Evolutionary conservation across 2,888 invertebrate species (phyloP).

Genomic region (Lampropteryx suffumata): DNA sequence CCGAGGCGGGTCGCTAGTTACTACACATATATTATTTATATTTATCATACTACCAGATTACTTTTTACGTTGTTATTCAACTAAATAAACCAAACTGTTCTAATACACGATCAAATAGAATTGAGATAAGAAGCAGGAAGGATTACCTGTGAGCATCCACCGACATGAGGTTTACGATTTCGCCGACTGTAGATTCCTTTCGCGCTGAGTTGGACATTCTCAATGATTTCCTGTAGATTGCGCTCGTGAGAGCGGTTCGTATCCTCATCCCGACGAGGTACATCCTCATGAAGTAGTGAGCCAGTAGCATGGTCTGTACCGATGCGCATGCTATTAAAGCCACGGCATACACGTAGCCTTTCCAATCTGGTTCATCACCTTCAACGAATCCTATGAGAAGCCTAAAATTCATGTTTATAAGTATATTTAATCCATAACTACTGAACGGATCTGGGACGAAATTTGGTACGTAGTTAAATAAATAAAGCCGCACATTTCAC

Average conservation of each 20-base stretch:
- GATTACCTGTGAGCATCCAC: slow-evolving; percentile 91
- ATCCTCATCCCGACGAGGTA: slow-evolving; percentile 95
- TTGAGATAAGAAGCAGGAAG: slow-evolving; percentile 7
- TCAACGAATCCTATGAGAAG: slow-evolving; percentile 88
- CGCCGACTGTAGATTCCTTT: slow-evolving; percentile 93
- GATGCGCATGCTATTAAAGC: slow-evolving; percentile 89
- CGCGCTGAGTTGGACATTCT: slow-evolving; percentile 90
- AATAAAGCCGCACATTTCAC: too few species aligned
- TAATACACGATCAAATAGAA: slow-evolving; percentile 3
- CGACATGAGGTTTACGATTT: slow-evolving; percentile 96
- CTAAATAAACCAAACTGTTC: not conserved
- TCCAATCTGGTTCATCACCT: slow-evolving; percentile 87
- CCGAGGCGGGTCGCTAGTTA: too few species aligned
- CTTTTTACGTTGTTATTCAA: not conserved
- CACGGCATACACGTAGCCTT: slow-evolving; percentile 92
- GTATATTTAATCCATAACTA: too few species aligned
- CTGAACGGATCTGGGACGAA: too few species aligned
- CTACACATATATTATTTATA: too few species aligned
- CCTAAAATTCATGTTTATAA: slow-evolving; percentile 57
- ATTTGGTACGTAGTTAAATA: too few species aligned
- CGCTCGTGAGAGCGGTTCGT: slow-evolving; percentile 93
- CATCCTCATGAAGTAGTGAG: slow-evolving; percentile 96
- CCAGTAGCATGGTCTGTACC: slow-evolving; percentile 91
- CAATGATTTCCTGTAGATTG: slow-evolving; percentile 94
- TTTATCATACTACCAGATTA: not conserved